Percentiles rank a stretch among this genome's conserved stretches.
Conservation (phyloP, 2,797 vertebrate species). For the Poecilia wingei region DNA sequence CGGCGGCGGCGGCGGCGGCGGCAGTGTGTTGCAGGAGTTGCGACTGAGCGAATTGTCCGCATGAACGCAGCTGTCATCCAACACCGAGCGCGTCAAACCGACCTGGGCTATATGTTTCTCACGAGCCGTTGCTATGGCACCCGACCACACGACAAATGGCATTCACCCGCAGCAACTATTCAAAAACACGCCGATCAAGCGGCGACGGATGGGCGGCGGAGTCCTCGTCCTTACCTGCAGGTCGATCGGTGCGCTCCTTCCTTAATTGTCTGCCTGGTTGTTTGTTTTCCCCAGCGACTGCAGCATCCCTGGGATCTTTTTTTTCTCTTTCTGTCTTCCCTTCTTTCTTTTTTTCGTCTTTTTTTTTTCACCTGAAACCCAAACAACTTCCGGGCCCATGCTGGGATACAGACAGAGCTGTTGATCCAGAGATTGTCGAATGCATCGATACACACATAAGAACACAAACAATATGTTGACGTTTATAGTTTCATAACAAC, state of each 20-base stretch:
- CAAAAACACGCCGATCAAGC: slow-evolving; percentile 52
- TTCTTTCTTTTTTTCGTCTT: slow-evolving; percentile 53
- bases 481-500: not conserved
- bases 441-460: slow-evolving; percentile 73
- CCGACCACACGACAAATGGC: slow-evolving; percentile 85
- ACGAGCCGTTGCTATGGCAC: slow-evolving; percentile 87
- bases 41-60: slow-evolving; percentile 53
- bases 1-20: slow-evolving; percentile 31
- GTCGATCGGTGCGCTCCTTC: slow-evolving; percentile 67
- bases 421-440: slow-evolving; percentile 75
- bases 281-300: slow-evolving; percentile 86
- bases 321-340: slow-evolving; percentile 43
- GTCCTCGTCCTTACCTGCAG: slow-evolving; percentile 76
- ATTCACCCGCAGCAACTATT: slow-evolving; percentile 74
- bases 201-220: slow-evolving; percentile 35
- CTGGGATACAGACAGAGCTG: slow-evolving; percentile 80
- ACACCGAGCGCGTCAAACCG: slow-evolving; percentile 64
- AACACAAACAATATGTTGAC: slow-evolving; percentile 16
- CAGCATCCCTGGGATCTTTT: slow-evolving; percentile 85
- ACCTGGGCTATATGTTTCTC: slow-evolving; percentile 76
- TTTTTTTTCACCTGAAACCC: slow-evolving; percentile 81
- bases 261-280: slow-evolving; percentile 77
- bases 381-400: slow-evolving; percentile 87
- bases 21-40: slow-evolving; percentile 62
- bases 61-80: slow-evolving; percentile 67